Evolutionary conservation across 1,140 invertebrate species (phyloP).

Genomic region (Odontomachus brunneus): DNA sequence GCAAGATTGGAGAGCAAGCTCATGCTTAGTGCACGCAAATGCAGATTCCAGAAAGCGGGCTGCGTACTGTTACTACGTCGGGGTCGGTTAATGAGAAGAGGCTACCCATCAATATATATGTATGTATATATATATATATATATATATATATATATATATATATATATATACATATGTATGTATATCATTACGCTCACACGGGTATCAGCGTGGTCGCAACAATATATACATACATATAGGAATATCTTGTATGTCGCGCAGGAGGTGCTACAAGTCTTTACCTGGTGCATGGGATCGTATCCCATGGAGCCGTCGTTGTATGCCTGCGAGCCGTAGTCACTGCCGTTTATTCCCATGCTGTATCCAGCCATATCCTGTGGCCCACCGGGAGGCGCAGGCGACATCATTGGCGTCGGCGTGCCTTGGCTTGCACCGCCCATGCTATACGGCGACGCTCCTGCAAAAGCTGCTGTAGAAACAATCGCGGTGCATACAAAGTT

Average conservation of each 20-base stretch:
- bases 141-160: too few species aligned
- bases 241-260: too few species aligned
- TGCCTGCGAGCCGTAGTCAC: conserved; percentile 93
- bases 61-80: conserved; percentile 29
- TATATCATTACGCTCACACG: too few species aligned
- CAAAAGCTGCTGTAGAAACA: conserved; percentile 86
- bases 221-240: too few species aligned
- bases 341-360: conserved; percentile 93
- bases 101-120: background rate
- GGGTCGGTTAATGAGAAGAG: conserved; percentile 18
- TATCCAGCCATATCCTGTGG: conserved; percentile 95
- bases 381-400: conserved; percentile 91
- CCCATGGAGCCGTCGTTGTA: conserved; percentile 94
- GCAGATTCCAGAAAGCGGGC: conserved; percentile 17
- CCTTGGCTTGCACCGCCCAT: conserved; percentile 93
- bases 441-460: conserved; percentile 95
- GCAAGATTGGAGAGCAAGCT: background rate
- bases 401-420: conserved; percentile 96
- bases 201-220: too few species aligned
- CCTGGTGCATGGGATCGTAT: conserved; percentile 95
- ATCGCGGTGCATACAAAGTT: conserved; percentile 85
- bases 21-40: conserved; percentile 37
- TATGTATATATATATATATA: too few species aligned
- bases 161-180: too few species aligned
- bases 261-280: conserved; percentile 67